Conservation (phyloP, 2,113 vertebrate genomes). For the Atrichornis clamosus region DNA sequence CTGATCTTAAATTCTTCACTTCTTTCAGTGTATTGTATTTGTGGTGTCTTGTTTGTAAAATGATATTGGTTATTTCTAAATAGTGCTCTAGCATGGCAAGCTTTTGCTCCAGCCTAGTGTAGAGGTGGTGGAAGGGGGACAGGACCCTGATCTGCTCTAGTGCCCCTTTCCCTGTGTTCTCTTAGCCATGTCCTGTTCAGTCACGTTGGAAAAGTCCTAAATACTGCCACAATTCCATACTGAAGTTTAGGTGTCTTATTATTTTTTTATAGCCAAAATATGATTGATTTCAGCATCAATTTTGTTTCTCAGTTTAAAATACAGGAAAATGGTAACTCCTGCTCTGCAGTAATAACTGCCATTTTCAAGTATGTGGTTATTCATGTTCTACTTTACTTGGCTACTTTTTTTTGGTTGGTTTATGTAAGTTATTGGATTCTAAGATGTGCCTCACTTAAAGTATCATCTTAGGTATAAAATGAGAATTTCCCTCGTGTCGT, state of each 20-base stretch:
- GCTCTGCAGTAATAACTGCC: neutral
- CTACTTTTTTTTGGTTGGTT: neutral
- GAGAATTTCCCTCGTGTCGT: neutral
- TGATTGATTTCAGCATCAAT: neutral
- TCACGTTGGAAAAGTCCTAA: neutral
- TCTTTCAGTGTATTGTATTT: neutral
- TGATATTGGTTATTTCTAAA: neutral
- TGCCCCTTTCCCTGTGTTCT: neutral
- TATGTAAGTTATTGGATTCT: neutral
- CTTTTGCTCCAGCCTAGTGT: neutral
- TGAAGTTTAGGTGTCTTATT: neutral
- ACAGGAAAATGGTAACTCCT: neutral
- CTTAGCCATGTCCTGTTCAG: neutral
- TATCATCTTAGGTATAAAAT: neutral
- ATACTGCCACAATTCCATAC: neutral
- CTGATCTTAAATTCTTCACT: neutral
- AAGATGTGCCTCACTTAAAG: neutral
- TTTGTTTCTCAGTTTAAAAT: neutral
- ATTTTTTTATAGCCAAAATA: neutral
- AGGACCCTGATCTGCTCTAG: neutral
- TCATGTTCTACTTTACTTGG: neutral
- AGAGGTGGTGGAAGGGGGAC: neutral
- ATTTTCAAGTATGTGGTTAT: neutral
- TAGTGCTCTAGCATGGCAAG: neutral
- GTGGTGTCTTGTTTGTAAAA: slow-evolving; percentile 6